These are phyloP conservation scores for Watsonalla cultraria DNA, from an alignment of 2,888 invertebrate species.

Conservation along the genomic window DNA sequence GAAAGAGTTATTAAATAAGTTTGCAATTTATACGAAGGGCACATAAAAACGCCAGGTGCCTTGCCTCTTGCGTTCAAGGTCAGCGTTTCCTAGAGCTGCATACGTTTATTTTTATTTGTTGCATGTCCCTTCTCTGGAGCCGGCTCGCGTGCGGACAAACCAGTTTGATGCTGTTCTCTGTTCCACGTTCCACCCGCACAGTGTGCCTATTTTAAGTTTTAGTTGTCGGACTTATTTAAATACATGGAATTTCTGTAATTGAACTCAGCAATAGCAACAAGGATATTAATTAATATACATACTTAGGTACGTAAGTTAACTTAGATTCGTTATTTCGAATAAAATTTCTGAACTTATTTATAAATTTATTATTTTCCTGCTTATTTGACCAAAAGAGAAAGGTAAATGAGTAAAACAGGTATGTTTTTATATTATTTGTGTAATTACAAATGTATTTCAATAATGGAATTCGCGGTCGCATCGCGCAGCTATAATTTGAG, in stretches of 20 bases:
- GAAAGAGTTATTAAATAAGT: constrained; percentile 61
- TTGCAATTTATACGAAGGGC: constrained; percentile 70
- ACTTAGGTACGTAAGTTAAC: no score
- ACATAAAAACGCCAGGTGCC: constrained; percentile 77
- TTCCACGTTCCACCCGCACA: constrained; percentile 60
- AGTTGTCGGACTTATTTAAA: constrained; percentile 35
- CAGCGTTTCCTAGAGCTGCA: constrained; percentile 77
- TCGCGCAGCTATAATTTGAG: constrained; percentile 19
- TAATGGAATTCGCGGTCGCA: no score
- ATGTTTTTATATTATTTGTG: no score
- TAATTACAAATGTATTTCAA: constrained; percentile 19
- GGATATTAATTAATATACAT: no score
- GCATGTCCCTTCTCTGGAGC: constrained; percentile 67
- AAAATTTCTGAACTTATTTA: no score
- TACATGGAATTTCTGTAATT: constrained; percentile 36
- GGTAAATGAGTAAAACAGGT: background rate
- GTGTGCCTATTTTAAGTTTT: constrained; percentile 56
- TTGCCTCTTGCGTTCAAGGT: constrained; percentile 72
- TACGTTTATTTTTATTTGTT: constrained; percentile 75
- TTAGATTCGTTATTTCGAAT: no score
- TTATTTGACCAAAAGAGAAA: no score
- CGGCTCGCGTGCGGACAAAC: constrained; percentile 73
- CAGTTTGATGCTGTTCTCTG: constrained; percentile 66
- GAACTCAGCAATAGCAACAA: no score
- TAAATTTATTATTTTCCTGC: no score